phyloP scores from a whole-genome alignment of 2,888 invertebrate genomes.

The Ferdinandea cuprea region DNA sequence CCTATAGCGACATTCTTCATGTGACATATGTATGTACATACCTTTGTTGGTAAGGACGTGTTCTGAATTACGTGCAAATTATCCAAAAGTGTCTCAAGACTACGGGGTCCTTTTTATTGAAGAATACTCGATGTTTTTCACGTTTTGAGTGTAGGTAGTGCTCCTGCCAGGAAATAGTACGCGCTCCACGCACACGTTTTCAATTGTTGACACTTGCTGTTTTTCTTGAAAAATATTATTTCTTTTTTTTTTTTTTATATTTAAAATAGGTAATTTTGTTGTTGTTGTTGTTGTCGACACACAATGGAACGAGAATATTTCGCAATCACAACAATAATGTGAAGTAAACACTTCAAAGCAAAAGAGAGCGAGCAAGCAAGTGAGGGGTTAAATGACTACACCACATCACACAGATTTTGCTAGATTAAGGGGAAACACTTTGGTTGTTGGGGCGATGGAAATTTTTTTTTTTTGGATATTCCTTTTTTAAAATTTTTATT shows the following conservation, averaged over 20 bases:
- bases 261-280: slow-evolving; percentile 25
- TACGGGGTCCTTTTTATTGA: slow-evolving; percentile 10
- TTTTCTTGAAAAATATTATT: slow-evolving; percentile 6
- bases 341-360: slow-evolving; percentile 63
- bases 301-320: slow-evolving; percentile 34
- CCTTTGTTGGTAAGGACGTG: slow-evolving; percentile 48
- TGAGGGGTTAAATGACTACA: slow-evolving; percentile 53
- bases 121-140: slow-evolving; percentile 25
- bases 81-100: slow-evolving; percentile 52
- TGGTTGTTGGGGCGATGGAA: neutral
- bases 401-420: slow-evolving; percentile 39
- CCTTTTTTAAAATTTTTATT: slow-evolving; percentile 5
- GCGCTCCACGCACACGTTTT: slow-evolving; percentile 31
- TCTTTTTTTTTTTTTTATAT: neutral
- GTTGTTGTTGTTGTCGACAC: slow-evolving; percentile 4
- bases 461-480: neutral
- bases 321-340: slow-evolving; percentile 71
- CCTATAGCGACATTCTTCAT: neutral
- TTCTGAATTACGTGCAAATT: slow-evolving; percentile 66
- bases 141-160: slow-evolving; percentile 1
- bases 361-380: slow-evolving; percentile 25
- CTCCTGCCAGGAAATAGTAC: slow-evolving; percentile 8
- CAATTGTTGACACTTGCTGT: slow-evolving; percentile 46
- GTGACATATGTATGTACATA: slow-evolving; percentile 33
- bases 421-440: slow-evolving; percentile 44